Evolutionary conservation across 2,113 vertebrate genomes (phyloP).

Genomic region (Platysteira castanea): DNA sequence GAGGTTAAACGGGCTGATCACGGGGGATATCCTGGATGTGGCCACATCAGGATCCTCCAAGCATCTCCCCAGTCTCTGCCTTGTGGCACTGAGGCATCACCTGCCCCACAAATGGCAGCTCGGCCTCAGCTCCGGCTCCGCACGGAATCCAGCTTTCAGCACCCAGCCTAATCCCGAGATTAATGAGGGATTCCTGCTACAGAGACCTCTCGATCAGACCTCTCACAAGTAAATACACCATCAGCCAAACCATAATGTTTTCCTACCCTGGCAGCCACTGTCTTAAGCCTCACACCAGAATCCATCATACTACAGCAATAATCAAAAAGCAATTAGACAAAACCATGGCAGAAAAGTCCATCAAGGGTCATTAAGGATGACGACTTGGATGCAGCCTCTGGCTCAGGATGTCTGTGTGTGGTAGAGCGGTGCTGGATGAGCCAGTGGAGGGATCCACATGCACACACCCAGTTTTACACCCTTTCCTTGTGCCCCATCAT

Average conservation of each 20-base stretch:
- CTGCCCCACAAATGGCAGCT: not conserved
- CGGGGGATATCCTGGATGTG: accelerated
- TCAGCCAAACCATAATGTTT: conserved; percentile 5
- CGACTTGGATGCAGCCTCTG: not conserved
- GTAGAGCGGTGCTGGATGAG: accelerated
- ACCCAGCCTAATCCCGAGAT: conserved; percentile 16
- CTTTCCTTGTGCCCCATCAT: not conserved
- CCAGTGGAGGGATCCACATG: not conserved
- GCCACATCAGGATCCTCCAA: accelerated
- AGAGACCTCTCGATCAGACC: not conserved
- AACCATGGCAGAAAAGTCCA: conserved; percentile 31
- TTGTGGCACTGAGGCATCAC: not conserved
- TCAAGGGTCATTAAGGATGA: conserved; percentile 31
- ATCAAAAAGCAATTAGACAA: conserved; percentile 37
- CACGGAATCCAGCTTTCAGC: not conserved
- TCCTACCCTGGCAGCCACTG: not conserved
- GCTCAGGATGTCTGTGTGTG: not conserved
- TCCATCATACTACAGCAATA: not conserved
- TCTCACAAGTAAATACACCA: not conserved
- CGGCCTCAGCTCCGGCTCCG: accelerated
- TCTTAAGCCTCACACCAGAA: conserved; percentile 17
- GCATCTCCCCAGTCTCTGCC: not conserved
- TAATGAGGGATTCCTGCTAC: not conserved
- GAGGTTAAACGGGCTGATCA: not conserved
- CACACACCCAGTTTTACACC: not conserved